Evolutionary conservation across 1,140 invertebrate genomes (phyloP), one percentile per base, ranked within the genome.

Genomic region (Eriocheir sinensis): DNA sequence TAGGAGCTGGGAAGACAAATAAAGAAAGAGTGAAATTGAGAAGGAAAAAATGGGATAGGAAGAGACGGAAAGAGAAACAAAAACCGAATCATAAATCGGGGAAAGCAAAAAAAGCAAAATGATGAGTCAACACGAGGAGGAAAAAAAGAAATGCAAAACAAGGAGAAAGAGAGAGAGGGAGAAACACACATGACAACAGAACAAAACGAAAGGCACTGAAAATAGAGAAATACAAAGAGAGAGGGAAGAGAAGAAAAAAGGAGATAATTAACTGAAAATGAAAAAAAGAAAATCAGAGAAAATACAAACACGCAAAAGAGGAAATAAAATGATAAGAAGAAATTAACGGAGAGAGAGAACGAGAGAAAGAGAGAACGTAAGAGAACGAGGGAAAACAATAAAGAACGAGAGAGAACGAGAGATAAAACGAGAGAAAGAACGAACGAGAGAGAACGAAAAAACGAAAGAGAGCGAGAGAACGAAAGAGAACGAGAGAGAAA

Each of bases 151-250:
- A 38, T n/a, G 36, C 12, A n/a, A 83, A n/a, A 83, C 12, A 83
- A n/a, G 30, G 81, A 83, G 81, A 38, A n/a, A 83, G 81, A 83
- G 81, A 83, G 81, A 83, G 81, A 83, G 81, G n/a, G 81, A 83
- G 36, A 83, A 12, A 83, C n/a, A n/a, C n/a, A n/a, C n/a, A n/a
- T n/a, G n/a, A n/a, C n/a, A n/a, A n/a, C n/a, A n/a, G n/a, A n/a
- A n/a, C n/a, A n/a, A n/a, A n/a, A n/a, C n/a, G 36, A 83, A n/a
- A 38, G 81, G 30, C 15, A 83, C 2, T 53, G 21, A 83, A 83
- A 83, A 38, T 6, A 27, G 27, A 83, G 15, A n/a, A 15, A n/a
- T 34, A 83, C 12, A 83, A 15, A 17, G 27, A 81, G 4, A 81
- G 4, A 32, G 17, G 30, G 81, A 12, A n/a, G 30, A 38, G 36